Evolutionary conservation across 1,140 invertebrate genomes (phyloP).

Genomic region (Aphis craccivora): DNA sequence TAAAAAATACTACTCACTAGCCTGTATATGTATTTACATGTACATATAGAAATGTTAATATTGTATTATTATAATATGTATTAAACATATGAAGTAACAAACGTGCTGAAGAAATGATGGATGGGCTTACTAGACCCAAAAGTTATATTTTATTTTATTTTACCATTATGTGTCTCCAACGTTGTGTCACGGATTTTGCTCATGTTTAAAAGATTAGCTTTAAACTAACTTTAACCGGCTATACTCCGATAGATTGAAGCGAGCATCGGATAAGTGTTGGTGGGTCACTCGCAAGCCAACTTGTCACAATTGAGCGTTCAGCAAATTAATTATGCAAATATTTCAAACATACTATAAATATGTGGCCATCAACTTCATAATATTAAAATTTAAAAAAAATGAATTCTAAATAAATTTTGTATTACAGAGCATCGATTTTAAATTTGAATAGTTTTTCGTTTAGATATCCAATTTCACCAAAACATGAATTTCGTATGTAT

Average conservation of each 20-base stretch:
- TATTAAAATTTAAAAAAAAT: not conserved
- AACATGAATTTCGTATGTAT: no score
- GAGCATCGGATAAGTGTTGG: not conserved
- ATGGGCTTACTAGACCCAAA: not conserved
- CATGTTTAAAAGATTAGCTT: slow-evolving; percentile 15
- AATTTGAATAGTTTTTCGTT: not conserved
- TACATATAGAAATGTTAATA: not conserved
- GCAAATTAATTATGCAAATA: not conserved
- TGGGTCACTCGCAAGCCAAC: not conserved
- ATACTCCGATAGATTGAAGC: not conserved
- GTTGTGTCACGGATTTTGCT: not conserved
- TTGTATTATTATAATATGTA: not conserved
- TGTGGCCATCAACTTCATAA: not conserved
- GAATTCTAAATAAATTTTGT: not conserved
- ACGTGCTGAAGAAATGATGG: not conserved
- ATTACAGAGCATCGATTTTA: not conserved
- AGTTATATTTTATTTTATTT: not conserved
- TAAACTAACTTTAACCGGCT: not conserved
- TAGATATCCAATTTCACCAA: no score
- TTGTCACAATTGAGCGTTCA: not conserved
- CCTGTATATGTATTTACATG: not conserved
- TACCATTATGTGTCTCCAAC: not conserved
- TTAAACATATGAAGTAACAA: not conserved
- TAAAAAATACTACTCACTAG: not conserved
- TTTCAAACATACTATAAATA: not conserved